Conservation (phyloP, 1,140 invertebrate species). For the Akabosia matsudoensis region DNA sequence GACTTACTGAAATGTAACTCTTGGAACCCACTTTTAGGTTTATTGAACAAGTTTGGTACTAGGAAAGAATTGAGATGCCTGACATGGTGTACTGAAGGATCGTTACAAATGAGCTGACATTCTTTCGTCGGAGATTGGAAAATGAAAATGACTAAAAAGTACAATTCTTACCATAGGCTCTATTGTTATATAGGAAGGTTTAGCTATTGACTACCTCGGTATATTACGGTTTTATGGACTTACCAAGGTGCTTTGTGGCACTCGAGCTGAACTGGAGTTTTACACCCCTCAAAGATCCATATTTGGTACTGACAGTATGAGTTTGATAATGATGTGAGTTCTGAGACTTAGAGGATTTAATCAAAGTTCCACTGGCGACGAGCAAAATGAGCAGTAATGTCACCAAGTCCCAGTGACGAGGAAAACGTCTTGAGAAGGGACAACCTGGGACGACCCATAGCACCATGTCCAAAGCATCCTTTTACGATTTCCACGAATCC, state of each 20-base stretch:
- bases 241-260: constrained; percentile 41
- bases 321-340: constrained; percentile 32
- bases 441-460: constrained; percentile 39
- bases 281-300: constrained; percentile 41
- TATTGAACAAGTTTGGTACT: too few relatives aligned
- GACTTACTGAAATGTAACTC: too few relatives aligned
- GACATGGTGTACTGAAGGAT: too few relatives aligned
- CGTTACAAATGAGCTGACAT: too few relatives aligned
- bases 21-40: too few relatives aligned
- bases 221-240: too few relatives aligned
- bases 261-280: constrained; percentile 43
- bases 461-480: constrained; percentile 45
- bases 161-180: too few relatives aligned
- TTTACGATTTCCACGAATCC: constrained; percentile 9
- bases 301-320: constrained; percentile 42
- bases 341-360: constrained; percentile 13
- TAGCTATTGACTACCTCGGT: too few relatives aligned
- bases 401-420: constrained; percentile 10
- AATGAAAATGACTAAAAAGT: too few relatives aligned
- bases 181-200: too few relatives aligned
- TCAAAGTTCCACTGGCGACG: constrained; percentile 1
- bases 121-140: too few relatives aligned
- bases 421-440: constrained; percentile 16
- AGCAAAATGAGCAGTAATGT: constrained; percentile 13
- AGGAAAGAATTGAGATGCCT: too few relatives aligned